Conservation (phyloP, 2,797 vertebrate species). For the Pantherophis alleghaniensis region DNA sequence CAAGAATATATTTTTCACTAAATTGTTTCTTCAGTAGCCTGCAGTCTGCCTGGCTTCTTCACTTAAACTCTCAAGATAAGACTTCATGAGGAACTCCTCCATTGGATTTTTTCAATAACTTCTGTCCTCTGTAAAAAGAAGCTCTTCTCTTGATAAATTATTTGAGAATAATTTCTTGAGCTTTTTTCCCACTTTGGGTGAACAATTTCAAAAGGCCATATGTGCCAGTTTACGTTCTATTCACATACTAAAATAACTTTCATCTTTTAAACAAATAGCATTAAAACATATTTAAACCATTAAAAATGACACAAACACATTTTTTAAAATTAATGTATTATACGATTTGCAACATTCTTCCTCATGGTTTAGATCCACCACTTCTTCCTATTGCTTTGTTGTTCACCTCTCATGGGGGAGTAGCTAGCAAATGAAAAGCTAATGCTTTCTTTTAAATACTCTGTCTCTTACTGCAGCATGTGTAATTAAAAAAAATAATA, state of each 20-base stretch:
- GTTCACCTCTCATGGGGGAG: constrained; percentile 62
- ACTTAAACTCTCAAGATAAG: background rate
- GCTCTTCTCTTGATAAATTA: background rate
- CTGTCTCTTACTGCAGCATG: constrained; percentile 58
- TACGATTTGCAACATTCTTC: constrained; percentile 28
- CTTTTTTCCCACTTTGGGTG: background rate
- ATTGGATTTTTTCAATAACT: background rate
- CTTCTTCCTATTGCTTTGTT: constrained; percentile 58
- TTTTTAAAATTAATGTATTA: background rate
- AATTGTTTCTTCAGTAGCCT: background rate
- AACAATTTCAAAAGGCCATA: background rate
- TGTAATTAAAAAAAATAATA: constrained; percentile 21
- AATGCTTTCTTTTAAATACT: constrained; percentile 52
- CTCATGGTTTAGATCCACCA: constrained; percentile 51
- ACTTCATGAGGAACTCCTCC: background rate
- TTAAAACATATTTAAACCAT: background rate
- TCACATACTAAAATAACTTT: constrained; percentile 23
- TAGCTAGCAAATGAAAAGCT: constrained; percentile 59
- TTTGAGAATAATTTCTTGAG: background rate
- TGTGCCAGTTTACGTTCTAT: background rate
- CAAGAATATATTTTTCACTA: background rate
- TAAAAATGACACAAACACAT: background rate
- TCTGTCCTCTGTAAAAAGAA: background rate
- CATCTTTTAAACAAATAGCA: background rate
- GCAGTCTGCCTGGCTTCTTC: background rate